A percentile compares a stretch with the other conserved stretches of the same genome.
Conservation (phyloP, 2,113 vertebrate species). For the Megaceryle maxima region DNA sequence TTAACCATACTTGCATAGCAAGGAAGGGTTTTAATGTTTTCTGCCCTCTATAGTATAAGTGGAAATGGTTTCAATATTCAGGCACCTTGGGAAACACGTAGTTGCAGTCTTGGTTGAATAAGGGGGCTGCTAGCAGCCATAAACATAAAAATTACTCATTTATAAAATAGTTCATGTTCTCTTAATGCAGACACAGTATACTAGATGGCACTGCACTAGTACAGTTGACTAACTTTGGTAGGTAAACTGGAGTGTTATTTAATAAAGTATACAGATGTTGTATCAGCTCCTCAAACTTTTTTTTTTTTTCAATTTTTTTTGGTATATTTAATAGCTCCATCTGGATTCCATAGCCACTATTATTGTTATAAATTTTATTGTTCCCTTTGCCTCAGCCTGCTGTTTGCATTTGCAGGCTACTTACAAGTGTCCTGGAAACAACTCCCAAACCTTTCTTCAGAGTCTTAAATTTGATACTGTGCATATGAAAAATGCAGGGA, state of each 20-base stretch:
- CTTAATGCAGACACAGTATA: neutral
- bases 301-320: neutral
- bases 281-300: neutral
- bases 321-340: neutral
- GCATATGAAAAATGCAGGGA: neutral
- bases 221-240: neutral
- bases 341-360: constrained; percentile 13
- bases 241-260: neutral
- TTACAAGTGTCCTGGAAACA: neutral
- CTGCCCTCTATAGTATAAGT: neutral
- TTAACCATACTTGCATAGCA: neutral
- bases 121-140: neutral
- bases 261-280: neutral
- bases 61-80: neutral
- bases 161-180: neutral
- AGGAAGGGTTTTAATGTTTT: neutral
- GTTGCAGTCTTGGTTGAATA: neutral
- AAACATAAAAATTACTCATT: neutral
- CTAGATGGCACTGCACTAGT: neutral
- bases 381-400: constrained; percentile 11
- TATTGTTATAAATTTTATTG: neutral
- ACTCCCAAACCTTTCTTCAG: constrained; percentile 8
- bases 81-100: neutral
- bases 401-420: constrained; percentile 21
- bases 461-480: neutral